Conservation (phyloP, 2,888 invertebrate species). For the Chaitophorus viminalis region DNA sequence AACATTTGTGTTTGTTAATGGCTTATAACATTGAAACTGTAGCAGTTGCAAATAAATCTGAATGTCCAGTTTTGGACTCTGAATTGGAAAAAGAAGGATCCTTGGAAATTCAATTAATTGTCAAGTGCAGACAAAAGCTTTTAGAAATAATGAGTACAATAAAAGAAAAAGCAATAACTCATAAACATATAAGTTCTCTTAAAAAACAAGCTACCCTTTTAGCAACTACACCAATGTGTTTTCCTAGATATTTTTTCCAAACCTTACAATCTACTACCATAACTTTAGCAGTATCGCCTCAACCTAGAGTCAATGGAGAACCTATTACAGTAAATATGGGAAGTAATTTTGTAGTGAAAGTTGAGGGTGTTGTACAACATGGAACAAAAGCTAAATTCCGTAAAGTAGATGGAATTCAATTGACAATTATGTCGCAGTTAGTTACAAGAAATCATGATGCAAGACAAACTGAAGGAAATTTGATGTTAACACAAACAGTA, state of each 20-base stretch:
- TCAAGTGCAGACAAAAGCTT: constrained; percentile 69
- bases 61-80: constrained; percentile 65
- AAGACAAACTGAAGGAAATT: constrained; percentile 41
- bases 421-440: constrained; percentile 76
- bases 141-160: constrained; percentile 66
- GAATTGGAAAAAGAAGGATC: constrained; percentile 67
- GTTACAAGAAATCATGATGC: constrained; percentile 41
- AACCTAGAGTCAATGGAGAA: constrained; percentile 82
- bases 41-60: constrained; percentile 69
- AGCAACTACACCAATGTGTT: constrained; percentile 74
- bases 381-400: constrained; percentile 77
- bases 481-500: constrained; percentile 79
- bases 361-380: constrained; percentile 90
- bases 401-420: constrained; percentile 77
- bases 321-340: constrained; percentile 85
- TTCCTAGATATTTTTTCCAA: constrained; percentile 86
- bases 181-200: constrained; percentile 67
- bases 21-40: constrained; percentile 81
- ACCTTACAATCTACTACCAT: constrained; percentile 83
- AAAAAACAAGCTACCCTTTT: constrained; percentile 74
- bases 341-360: constrained; percentile 88
- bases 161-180: constrained; percentile 62
- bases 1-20: constrained; percentile 81
- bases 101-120: constrained; percentile 69
- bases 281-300: constrained; percentile 83